These are phyloP conservation scores for Poecilobothrus nobilitatus DNA, from an alignment of 2,888 invertebrate species.

Conservation along the genomic window DNA sequence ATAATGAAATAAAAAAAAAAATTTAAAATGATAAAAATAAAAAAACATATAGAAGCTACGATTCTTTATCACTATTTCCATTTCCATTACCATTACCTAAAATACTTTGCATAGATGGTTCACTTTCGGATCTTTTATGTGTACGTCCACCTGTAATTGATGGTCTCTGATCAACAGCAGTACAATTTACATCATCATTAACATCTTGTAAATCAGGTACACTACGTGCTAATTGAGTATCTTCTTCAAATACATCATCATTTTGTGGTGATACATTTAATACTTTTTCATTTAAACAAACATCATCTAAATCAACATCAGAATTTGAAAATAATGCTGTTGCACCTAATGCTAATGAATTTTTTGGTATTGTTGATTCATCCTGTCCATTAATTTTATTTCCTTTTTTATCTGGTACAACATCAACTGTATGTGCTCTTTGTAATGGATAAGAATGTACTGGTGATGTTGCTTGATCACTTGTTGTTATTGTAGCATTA, in stretches of 20 bases:
- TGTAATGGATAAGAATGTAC: slow-evolving; percentile 22
- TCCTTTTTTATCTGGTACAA: slow-evolving; percentile 14
- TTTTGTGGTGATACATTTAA: slow-evolving; percentile 41
- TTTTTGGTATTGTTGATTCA: slow-evolving; percentile 36
- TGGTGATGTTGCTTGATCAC: slow-evolving; percentile 13
- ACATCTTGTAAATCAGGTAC: slow-evolving; percentile 38
- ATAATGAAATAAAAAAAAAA: neutral
- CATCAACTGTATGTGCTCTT: slow-evolving; percentile 31
- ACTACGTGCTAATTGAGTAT: slow-evolving; percentile 38
- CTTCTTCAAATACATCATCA: slow-evolving; percentile 34
- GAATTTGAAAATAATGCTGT: slow-evolving; percentile 80
- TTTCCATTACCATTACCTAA: slow-evolving; percentile 26
- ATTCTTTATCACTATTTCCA: slow-evolving; percentile 11
- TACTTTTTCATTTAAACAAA: slow-evolving; percentile 69
- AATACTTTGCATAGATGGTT: slow-evolving; percentile 39
- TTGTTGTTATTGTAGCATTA: neutral
- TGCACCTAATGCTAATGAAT: slow-evolving; percentile 47
- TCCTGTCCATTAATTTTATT: neutral
- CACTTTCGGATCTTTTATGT: slow-evolving; percentile 43
- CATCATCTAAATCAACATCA: slow-evolving; percentile 72
- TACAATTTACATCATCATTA: slow-evolving; percentile 8
- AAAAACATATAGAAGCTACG: neutral
- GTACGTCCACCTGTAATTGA: slow-evolving; percentile 29
- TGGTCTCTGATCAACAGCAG: slow-evolving; percentile 9
- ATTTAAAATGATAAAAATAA: neutral